Conservation (phyloP, 2,113 vertebrate species). For the Aldabrachelys gigantea region DNA sequence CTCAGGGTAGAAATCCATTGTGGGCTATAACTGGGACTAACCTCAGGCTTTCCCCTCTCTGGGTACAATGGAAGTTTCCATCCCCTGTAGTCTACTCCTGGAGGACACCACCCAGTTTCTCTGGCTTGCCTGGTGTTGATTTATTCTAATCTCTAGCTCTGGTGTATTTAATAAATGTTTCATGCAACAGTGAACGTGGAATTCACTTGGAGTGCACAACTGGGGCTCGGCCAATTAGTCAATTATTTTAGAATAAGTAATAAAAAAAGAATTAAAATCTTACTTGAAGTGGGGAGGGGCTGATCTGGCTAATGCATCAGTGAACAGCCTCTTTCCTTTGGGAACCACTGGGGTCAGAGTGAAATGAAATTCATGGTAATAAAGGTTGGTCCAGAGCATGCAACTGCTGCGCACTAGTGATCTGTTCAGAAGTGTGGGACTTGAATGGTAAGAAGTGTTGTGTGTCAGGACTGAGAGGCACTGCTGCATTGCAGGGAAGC, state of each 20-base stretch:
- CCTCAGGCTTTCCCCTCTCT: slow-evolving; percentile 53
- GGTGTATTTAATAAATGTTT: slow-evolving; percentile 27
- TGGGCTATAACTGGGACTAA: not conserved
- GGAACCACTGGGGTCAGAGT: not conserved
- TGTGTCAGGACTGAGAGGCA: not conserved
- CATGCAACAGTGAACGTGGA: slow-evolving; percentile 57
- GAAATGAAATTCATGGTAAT: no score
- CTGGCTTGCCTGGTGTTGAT: not conserved
- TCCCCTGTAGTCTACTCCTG: not conserved
- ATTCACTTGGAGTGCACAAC: slow-evolving; percentile 43
- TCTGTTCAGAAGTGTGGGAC: not conserved
- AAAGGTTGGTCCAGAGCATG: not conserved
- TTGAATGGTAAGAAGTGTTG: not conserved
- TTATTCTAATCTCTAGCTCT: not conserved
- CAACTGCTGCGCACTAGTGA: accelerated
- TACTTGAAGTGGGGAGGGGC: not conserved
- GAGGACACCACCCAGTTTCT: not conserved
- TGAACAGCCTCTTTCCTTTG: not conserved
- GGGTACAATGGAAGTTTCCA: slow-evolving; percentile 52
- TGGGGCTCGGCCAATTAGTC: slow-evolving; percentile 54
- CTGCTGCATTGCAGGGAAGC: not conserved
- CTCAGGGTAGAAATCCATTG: not conserved
- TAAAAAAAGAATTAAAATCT: not conserved
- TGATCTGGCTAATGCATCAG: not conserved
- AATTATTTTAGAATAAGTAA: slow-evolving; percentile 52